phyloP scores from a whole-genome alignment of 2,888 invertebrate genomes.

The Micoletzkya japonica region DNA sequence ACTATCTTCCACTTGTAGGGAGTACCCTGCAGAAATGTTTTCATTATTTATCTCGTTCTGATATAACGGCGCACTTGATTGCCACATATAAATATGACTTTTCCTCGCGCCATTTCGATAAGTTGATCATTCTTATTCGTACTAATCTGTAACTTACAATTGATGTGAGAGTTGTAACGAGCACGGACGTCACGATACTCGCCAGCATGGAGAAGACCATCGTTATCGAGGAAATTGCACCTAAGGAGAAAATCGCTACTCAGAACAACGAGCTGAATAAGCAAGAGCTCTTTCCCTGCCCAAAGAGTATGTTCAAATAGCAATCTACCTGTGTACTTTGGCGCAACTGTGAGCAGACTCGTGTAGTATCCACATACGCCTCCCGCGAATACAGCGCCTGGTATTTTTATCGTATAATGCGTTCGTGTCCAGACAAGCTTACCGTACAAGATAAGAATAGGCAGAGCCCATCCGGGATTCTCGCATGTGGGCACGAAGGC shows the following conservation, averaged over 20 bases:
- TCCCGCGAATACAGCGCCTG: constrained; percentile 18
- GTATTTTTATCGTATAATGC: background rate
- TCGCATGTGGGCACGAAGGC: constrained; percentile 11
- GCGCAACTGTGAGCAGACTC: constrained; percentile 17
- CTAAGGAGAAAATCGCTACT: background rate
- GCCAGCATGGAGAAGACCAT: constrained; percentile 16
- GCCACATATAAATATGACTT: too few species aligned
- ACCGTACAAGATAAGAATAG: constrained; percentile 23
- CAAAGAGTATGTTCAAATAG: too few species aligned
- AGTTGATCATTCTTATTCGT: too few species aligned
- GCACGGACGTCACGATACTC: constrained; percentile 6
- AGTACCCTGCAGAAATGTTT: constrained; percentile 4
- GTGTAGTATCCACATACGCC: constrained; percentile 26
- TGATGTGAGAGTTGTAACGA: constrained; percentile 16
- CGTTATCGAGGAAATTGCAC: constrained; percentile 9
- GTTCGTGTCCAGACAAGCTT: too few species aligned
- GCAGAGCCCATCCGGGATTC: constrained; percentile 1
- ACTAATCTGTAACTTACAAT: too few species aligned
- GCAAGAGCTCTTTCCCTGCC: too few species aligned
- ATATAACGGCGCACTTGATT: too few species aligned
- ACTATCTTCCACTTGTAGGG: constrained; percentile 16
- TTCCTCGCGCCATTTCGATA: too few species aligned
- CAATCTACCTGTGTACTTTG: constrained; percentile 15
- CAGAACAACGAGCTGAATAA: too few species aligned
- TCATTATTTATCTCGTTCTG: too few species aligned